phyloP scores from a whole-genome alignment of 2,888 invertebrate species.

The Aporophyla nigra region DNA sequence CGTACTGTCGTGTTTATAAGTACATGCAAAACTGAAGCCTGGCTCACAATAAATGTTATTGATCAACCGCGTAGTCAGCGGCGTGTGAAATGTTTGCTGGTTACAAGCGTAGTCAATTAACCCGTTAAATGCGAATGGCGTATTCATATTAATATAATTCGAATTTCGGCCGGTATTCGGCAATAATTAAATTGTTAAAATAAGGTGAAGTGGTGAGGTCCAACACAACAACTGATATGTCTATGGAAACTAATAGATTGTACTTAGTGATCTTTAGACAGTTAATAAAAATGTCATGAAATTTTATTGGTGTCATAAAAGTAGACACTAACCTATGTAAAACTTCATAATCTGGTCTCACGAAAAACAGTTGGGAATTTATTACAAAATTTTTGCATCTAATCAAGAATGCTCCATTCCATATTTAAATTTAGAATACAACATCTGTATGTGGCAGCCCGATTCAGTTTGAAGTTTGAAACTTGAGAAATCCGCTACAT shows the following conservation, averaged over 20 bases:
- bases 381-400: background rate
- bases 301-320: background rate
- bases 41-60: conserved; percentile 39
- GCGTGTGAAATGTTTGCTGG: conserved; percentile 32
- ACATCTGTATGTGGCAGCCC: conserved; percentile 18
- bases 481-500: conserved; percentile 26
- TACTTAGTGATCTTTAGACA: background rate
- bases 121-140: conserved; percentile 24
- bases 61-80: conserved; percentile 28
- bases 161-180: background rate
- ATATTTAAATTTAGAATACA: conserved; percentile 19
- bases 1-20: background rate
- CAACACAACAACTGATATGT: background rate
- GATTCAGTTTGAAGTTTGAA: conserved; percentile 25
- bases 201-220: background rate
- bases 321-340: background rate
- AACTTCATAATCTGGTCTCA: background rate
- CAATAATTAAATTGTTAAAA: background rate
- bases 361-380: background rate
- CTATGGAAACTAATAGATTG: background rate
- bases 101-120: conserved; percentile 31
- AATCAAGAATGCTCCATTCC: background rate
- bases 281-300: background rate
- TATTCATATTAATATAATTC: conserved; percentile 30
- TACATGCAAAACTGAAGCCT: conserved; percentile 4